These are phyloP conservation scores for Aradophagus sp. DNA, from an alignment of 1,140 invertebrate genomes.

Conservation along the genomic window DNA sequence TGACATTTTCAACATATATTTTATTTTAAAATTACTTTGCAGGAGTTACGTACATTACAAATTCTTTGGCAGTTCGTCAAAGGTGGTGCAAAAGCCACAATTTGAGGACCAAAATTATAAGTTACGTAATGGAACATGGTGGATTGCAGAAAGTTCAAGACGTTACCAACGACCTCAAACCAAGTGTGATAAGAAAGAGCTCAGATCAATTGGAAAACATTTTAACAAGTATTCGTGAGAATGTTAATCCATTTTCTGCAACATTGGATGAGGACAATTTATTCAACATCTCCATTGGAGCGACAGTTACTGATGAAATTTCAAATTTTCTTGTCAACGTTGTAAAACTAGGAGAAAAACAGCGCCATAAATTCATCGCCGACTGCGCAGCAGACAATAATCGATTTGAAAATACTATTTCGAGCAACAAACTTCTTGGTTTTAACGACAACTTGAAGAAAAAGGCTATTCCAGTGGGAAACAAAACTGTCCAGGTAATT, in stretches of 20 bases:
- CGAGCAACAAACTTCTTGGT: conserved; percentile 47
- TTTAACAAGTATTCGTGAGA: conserved; percentile 26
- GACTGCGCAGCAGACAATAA: conserved; percentile 44
- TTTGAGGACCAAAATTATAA: conserved; percentile 30
- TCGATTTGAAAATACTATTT: conserved; percentile 56
- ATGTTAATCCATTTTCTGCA: conserved; percentile 47
- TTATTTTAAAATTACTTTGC: conserved; percentile 19
- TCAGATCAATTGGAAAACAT: conserved; percentile 26
- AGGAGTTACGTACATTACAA: conserved; percentile 48
- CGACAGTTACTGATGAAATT: conserved; percentile 31
- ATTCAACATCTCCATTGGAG: conserved; percentile 50
- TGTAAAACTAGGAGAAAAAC: conserved; percentile 31
- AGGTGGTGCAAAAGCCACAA: conserved; percentile 50
- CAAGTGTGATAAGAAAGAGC: conserved; percentile 27
- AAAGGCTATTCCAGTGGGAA: conserved; percentile 28
- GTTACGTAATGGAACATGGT: conserved; percentile 22
- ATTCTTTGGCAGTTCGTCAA: conserved; percentile 53
- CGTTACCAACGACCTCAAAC: conserved; percentile 34
- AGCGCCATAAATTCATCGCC: conserved; percentile 45
- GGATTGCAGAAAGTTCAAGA: conserved; percentile 41
- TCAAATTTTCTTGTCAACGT: conserved; percentile 36
- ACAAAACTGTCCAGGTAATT: conserved; percentile 47
- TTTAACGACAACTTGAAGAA: conserved; percentile 38
- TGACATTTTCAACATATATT: conserved; percentile 1
- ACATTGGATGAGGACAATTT: conserved; percentile 30